Percentiles rank a stretch among this genome's conserved stretches.
Evolutionary conservation across 2,797 vertebrate genomes (phyloP).

Genomic region (Notolabrus celidotus): DNA sequence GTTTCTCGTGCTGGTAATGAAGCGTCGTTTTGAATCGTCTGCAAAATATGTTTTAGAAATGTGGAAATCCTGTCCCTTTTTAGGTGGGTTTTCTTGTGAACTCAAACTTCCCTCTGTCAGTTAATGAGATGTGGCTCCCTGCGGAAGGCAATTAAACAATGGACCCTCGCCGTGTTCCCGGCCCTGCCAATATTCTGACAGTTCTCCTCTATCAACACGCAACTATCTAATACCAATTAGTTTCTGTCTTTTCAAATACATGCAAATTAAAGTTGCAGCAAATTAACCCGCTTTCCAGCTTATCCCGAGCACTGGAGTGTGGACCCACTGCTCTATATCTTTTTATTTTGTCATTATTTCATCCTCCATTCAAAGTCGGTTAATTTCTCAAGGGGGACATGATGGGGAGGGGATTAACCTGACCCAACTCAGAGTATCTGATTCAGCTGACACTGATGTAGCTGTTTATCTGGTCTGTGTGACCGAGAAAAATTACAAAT

Average conservation of each 20-base stretch:
- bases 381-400: slow-evolving; percentile 63
- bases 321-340: slow-evolving; percentile 58
- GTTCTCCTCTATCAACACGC: slow-evolving; percentile 66
- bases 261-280: slow-evolving; percentile 79
- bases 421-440: slow-evolving; percentile 59
- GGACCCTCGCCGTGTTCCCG: slow-evolving; percentile 47
- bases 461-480: slow-evolving; percentile 58
- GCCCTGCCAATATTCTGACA: slow-evolving; percentile 64
- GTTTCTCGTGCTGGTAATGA: slow-evolving; percentile 12
- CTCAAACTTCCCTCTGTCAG: slow-evolving; percentile 42
- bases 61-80: slow-evolving; percentile 16
- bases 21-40: slow-evolving; percentile 21
- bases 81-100: slow-evolving; percentile 44
- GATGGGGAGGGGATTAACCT: slow-evolving; percentile 64
- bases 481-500: slow-evolving; percentile 32
- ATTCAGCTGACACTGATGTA: slow-evolving; percentile 57
- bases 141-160: slow-evolving; percentile 73
- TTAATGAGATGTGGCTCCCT: slow-evolving; percentile 68
- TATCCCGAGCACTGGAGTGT: slow-evolving; percentile 69
- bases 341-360: slow-evolving; percentile 73
- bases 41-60: slow-evolving; percentile 26
- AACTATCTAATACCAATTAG: slow-evolving; percentile 80
- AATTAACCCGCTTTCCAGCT: slow-evolving; percentile 76
- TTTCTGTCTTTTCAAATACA: slow-evolving; percentile 77
- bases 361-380: slow-evolving; percentile 56